Conservation (phyloP, 2,113 vertebrate species). For the Channa argus region DNA sequence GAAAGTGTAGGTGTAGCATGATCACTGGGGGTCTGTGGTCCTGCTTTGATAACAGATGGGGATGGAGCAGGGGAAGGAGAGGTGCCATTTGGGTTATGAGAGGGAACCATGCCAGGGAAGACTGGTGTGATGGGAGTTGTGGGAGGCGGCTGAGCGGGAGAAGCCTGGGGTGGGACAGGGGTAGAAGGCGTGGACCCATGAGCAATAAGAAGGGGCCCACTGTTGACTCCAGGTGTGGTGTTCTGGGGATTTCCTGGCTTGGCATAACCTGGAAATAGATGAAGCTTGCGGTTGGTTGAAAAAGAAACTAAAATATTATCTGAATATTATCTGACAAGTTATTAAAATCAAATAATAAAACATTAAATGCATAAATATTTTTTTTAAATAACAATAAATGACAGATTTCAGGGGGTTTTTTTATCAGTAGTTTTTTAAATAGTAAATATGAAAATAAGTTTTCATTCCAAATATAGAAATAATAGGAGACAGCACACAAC, state of each 20-base stretch:
- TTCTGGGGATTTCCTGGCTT: constrained; percentile 89
- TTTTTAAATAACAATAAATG: too few species aligned
- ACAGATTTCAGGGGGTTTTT: too few species aligned
- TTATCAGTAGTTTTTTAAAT: too few species aligned
- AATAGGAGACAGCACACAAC: too few species aligned
- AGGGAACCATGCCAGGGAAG: constrained; percentile 90
- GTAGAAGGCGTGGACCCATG: constrained; percentile 89
- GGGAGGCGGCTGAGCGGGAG: constrained; percentile 85
- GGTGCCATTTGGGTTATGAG: constrained; percentile 73
- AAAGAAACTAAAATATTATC: not conserved
- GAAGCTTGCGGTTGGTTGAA: constrained; percentile 31
- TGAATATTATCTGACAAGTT: not conserved
- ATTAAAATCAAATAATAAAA: not conserved
- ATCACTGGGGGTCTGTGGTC: constrained; percentile 76
- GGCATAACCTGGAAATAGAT: constrained; percentile 87
- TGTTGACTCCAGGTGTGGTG: constrained; percentile 74
- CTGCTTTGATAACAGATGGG: constrained; percentile 84
- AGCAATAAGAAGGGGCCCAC: constrained; percentile 85
- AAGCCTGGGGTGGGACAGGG: constrained; percentile 85
- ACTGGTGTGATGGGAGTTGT: constrained; percentile 86
- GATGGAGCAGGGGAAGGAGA: constrained; percentile 78
- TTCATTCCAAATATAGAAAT: too few species aligned
- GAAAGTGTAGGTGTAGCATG: constrained; percentile 77
- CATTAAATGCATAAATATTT: too few species aligned
- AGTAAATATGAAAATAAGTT: too few species aligned